Evolutionary conservation across 1,140 invertebrate species (phyloP), one percentile per base, ranked within the genome.

Genomic region (Contarinia nasturtii): DNA sequence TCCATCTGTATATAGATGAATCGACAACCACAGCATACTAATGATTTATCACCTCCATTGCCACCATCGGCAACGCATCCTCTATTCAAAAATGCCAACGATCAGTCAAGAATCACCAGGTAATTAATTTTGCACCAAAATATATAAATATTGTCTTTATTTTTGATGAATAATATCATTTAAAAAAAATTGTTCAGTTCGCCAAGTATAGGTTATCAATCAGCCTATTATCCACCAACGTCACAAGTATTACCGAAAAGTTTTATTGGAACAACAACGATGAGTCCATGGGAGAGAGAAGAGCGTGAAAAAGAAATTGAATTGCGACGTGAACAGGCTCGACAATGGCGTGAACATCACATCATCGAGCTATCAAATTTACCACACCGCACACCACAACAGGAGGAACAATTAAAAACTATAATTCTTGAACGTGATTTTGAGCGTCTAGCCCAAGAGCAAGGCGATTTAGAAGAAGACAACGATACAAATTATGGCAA

Each of bases 201-300:
- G 14, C 22, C 43, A 33, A 22, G 7, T n/a, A 27, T 12, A 10
- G 14, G 12, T n/a, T 17, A 38, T n/a, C 36, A 38, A 17, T n/a
- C 12, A 5, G 12, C 36, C 12, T 38, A 38, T 38, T 17, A 38
- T 22, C 20, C 22, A 17, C 21, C 20, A 44, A 40, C 7, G 8
- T 17, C 15, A 12, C 36, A 14, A 17, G 36, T 17, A n/a, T 17
- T n/a, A 20, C 19, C 41, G 19, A 44, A 44, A 33, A 22, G 18
- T 12, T 27, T 27, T 33, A 14, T 63, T 36, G 50, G 51, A 17
- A 45, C 49, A 52, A 59, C 52, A 52, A 71, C 70, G 17, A 73
- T 75, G 44, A 87, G 86, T 70, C 86, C 86, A 1, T 90, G 86
- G 87, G 83, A 88, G 54, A 68, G 85, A 45, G 87, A 91, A 67